Evolutionary conservation across 2,113 vertebrate genomes (phyloP).

Genomic region (Neopipo cinnamomea): DNA sequence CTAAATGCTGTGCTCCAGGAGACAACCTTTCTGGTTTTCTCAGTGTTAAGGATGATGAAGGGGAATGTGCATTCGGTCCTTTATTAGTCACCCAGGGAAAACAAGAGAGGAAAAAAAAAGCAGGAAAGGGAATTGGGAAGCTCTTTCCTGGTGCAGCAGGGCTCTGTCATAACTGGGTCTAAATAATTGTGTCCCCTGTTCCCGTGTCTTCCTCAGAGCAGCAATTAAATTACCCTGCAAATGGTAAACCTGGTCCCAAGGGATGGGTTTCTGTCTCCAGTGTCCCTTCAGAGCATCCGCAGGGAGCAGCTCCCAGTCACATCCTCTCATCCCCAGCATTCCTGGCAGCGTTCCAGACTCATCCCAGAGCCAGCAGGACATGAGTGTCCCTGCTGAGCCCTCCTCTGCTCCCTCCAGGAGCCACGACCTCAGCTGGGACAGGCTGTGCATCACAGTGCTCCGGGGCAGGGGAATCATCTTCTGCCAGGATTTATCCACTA

Average conservation of each 20-base stretch:
- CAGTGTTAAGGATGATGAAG: accelerated
- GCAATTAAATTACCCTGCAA: neutral
- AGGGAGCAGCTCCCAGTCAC: neutral
- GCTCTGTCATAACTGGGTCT: neutral
- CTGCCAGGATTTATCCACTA: neutral
- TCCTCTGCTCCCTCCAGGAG: neutral
- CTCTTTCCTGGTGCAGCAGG: neutral
- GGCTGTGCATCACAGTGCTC: accelerated
- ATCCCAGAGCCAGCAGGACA: neutral
- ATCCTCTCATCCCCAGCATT: too few species aligned
- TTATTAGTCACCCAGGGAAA: neutral
- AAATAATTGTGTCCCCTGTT: accelerated
- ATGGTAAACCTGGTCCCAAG: too few species aligned
- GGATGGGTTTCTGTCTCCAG: accelerated
- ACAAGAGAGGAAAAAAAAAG: neutral
- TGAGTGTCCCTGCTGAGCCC: neutral
- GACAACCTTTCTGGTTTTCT: neutral
- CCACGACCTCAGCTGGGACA: accelerated
- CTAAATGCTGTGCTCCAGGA: neutral
- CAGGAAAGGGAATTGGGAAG: neutral
- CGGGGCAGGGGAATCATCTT: neutral
- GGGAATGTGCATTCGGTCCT: too few species aligned
- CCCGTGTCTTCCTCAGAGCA: neutral
- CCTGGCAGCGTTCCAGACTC: too few species aligned
- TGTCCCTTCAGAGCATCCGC: neutral